phyloP scores from a whole-genome alignment of 2,888 invertebrate genomes.

The Octonoba sinensis region DNA sequence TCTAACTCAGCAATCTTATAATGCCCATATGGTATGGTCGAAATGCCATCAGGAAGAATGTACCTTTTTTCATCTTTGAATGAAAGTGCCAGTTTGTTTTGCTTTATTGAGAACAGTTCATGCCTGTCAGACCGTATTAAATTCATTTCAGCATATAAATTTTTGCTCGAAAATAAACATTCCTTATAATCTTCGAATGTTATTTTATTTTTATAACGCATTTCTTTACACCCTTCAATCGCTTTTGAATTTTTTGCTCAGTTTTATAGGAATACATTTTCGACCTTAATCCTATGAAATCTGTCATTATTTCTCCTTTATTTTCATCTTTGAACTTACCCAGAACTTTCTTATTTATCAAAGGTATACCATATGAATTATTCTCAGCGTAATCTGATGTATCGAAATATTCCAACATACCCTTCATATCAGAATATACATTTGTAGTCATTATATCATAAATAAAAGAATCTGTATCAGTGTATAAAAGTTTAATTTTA shows the following conservation, averaged over 20 bases:
- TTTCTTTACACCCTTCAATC: conserved; percentile 15
- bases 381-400: conserved; percentile 29
- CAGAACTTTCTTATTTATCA: conserved; percentile 10
- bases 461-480: conserved; percentile 69
- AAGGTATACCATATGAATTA: conserved; percentile 4
- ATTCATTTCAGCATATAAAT: no score
- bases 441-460: no score
- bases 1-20: no score
- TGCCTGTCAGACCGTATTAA: no score
- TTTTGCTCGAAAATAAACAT: not conserved
- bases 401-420: conserved; percentile 64
- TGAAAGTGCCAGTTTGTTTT: no score
- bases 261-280: conserved; percentile 5
- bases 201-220: not conserved
- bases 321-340: conserved; percentile 21
- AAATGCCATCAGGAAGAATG: no score
- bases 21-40: no score
- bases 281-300: conserved; percentile 12
- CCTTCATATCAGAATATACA: conserved; percentile 25
- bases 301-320: conserved; percentile 8
- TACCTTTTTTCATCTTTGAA: no score
- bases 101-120: no score
- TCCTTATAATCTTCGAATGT: conserved; percentile 17
- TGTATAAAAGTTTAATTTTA: conserved; percentile 66
- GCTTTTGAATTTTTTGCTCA: not conserved